Percentiles rank a stretch among this genome's conserved stretches.
phyloP scores from a whole-genome alignment of 2,113 vertebrate genomes.

The Penelope pileata region DNA sequence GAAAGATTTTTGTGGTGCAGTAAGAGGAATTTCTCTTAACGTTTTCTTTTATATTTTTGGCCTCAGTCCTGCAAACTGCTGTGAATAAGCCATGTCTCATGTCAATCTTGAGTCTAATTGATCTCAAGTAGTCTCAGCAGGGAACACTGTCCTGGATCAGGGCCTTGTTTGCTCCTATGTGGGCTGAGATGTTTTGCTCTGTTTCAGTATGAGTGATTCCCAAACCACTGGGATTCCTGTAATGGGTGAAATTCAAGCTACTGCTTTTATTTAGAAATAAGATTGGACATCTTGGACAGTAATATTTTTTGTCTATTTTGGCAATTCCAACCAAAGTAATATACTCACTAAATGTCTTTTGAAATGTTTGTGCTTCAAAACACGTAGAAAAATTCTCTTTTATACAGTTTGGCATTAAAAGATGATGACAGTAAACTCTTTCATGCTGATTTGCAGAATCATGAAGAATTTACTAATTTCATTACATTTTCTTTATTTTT shows the following conservation, averaged over 20 bases:
- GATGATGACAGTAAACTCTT: conserved; percentile 18
- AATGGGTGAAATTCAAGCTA: background rate
- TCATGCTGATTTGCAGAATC: conserved; percentile 37
- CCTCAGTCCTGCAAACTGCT: background rate
- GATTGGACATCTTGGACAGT: background rate
- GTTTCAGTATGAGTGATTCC: background rate
- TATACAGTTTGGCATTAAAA: background rate
- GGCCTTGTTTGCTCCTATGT: background rate
- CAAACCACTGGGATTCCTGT: background rate
- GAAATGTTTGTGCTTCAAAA: background rate
- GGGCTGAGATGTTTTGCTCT: background rate
- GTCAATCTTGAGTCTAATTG: background rate
- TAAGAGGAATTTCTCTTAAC: background rate
- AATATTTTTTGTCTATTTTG: conserved; percentile 28
- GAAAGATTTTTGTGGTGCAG: background rate
- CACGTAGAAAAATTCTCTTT: background rate
- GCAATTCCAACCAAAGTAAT: background rate
- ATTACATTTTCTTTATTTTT: background rate
- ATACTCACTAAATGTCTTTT: conserved; percentile 10
- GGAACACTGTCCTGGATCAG: background rate
- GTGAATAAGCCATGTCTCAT: background rate
- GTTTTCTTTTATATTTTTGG: background rate
- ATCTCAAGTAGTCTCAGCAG: background rate
- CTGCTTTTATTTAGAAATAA: conserved; percentile 52
- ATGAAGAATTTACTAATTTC: conserved; percentile 22